phyloP scores from a whole-genome alignment of 2,113 vertebrate genomes.

The human region GRCh38 chr15:70146501-70147000 shows the following conservation, averaged over 20 bases:
- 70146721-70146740: neutral
- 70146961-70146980: neutral
- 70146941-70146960: neutral
- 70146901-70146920: neutral
- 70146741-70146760: neutral
- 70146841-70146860: neutral
- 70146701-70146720: neutral
- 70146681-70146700: accelerated
- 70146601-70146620: accelerated
- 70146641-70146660: too few species aligned
- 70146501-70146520: neutral
- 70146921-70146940: neutral
- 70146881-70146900: neutral
- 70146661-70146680: neutral
- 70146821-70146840: neutral
- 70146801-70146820: neutral
- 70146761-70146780: neutral
- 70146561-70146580: neutral
- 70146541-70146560: neutral
- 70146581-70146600: accelerated
- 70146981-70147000: neutral
- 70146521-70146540: neutral
- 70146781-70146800: neutral
- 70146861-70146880: neutral
- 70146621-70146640: accelerated